Evolutionary conservation across 2,888 invertebrate species (phyloP).

Genomic region (Eustalomyia histrio): DNA sequence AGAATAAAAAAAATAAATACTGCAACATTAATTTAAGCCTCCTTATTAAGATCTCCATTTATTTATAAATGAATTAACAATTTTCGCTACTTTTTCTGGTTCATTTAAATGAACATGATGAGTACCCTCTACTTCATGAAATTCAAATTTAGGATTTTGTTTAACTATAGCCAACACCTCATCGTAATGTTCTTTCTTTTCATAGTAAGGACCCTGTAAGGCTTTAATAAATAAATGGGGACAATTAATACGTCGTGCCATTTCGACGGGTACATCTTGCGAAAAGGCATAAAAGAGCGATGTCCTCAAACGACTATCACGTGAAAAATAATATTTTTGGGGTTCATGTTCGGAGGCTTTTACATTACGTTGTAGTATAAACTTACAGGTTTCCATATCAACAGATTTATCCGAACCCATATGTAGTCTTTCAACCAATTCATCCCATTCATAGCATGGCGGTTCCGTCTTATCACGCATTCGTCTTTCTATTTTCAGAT

Average conservation of each 20-base stretch:
- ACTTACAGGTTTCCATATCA: constrained; percentile 80
- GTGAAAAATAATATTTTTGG: constrained; percentile 83
- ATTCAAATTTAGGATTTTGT: constrained; percentile 81
- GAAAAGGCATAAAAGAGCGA: constrained; percentile 72
- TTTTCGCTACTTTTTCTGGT: constrained; percentile 82
- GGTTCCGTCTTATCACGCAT: constrained; percentile 79
- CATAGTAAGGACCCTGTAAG: constrained; percentile 81
- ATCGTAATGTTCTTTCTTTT: constrained; percentile 81
- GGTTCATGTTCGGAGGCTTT: constrained; percentile 81
- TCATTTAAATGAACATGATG: constrained; percentile 89
- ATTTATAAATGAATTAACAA: constrained; percentile 82
- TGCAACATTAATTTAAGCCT: constrained; percentile 75
- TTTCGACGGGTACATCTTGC: constrained; percentile 81
- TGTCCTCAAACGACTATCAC: constrained; percentile 84
- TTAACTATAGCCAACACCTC: constrained; percentile 82
- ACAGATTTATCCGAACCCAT: constrained; percentile 82
- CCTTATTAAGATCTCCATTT: constrained; percentile 78
- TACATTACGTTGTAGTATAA: constrained; percentile 82
- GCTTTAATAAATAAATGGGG: constrained; percentile 85
- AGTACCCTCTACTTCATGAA: constrained; percentile 83
- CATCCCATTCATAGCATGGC: constrained; percentile 83
- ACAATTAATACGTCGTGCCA: constrained; percentile 82
- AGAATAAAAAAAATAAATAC: too few species aligned
- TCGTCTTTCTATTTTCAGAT: constrained; percentile 78
- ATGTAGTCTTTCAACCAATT: constrained; percentile 82